A percentile compares a stretch with the other conserved stretches of the same genome.
Conservation (phyloP, 2,797 vertebrate species). For the Arremon brunneinucha region DNA sequence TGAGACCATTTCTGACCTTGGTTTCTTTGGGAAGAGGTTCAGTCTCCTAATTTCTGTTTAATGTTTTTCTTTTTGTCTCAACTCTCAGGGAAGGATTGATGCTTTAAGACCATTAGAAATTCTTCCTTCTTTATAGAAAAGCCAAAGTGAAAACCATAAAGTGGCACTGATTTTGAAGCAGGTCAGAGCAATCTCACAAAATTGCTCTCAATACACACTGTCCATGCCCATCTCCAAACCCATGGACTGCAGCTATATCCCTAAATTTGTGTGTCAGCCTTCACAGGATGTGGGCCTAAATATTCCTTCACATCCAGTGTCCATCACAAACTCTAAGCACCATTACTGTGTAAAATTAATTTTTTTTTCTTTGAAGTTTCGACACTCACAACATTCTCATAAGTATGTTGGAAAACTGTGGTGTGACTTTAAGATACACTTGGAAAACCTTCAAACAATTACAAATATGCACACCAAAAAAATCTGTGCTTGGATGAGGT, state of each 20-base stretch:
- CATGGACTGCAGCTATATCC: background rate
- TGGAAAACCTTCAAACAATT: slow-evolving; percentile 60
- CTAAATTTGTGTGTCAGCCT: background rate
- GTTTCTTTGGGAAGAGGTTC: background rate
- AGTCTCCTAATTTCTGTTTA: background rate
- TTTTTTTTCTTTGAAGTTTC: background rate
- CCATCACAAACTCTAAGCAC: background rate
- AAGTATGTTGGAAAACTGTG: background rate
- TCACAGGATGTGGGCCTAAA: background rate
- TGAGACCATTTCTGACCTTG: background rate
- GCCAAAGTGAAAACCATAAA: background rate
- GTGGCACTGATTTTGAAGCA: background rate
- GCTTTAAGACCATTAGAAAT: background rate
- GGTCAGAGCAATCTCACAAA: background rate
- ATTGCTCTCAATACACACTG: background rate
- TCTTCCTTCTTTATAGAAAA: background rate
- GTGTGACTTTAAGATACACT: slow-evolving; percentile 15
- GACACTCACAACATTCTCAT: background rate
- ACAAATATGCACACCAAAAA: slow-evolving; percentile 39
- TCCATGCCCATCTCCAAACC: background rate
- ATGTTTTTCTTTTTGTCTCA: slow-evolving; percentile 6
- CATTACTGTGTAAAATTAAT: background rate
- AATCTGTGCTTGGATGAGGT: slow-evolving; percentile 37
- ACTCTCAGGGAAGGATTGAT: background rate
- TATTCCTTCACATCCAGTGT: background rate